Evolutionary conservation across 2,888 invertebrate genomes (phyloP), one percentile per base, ranked within the genome.

Genomic region (Polymixis flavicincta): DNA sequence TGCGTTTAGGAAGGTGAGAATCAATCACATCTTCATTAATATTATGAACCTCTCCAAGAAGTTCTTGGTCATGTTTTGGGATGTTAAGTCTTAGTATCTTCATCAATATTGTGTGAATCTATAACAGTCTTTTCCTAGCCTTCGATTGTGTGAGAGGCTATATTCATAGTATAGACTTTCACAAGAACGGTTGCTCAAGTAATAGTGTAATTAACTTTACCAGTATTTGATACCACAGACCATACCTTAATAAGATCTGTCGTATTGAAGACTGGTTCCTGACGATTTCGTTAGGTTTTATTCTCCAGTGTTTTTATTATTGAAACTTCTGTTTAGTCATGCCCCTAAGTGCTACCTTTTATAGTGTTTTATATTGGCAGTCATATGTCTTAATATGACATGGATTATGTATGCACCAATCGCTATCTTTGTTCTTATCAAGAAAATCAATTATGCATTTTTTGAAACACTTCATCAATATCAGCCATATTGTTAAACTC

Each of bases 1-100:
- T 91, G 99, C 99, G 37, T 99, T 99, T 93, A 97, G 96, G 74
- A 96, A 96, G 96, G 96, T 96, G 83, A 85, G 85, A 54, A 54
- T 66, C 19, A n/a, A 32, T 32, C 17, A 50, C 17, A n/a, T 52
- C 50, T 66, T 32, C 13, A 22, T 22, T 3, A 48, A 50, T 50
- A n/a, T 32, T 32, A 0, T n/a, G 0, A 17, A 52, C 3, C 11
- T 66, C 9, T 17, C 1, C 52, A 7, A 13, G 11, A 50, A 66
- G n/a, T 32, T 50, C 2, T 14, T 2, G 13, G 13, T 22, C 13
- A 22, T 3, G 7, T 17, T 17, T 37, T n/a, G 22, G 0, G 22
- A 50, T 8, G 45, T n/a, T 0, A n/a, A 48, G 28, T 0, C 13
- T 22, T 4, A 28, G 4, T 28, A 14, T 28, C 2, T 28, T 48